Conservation (phyloP, 2,113 vertebrate genomes). For the Maccullochella peelii region DNA sequence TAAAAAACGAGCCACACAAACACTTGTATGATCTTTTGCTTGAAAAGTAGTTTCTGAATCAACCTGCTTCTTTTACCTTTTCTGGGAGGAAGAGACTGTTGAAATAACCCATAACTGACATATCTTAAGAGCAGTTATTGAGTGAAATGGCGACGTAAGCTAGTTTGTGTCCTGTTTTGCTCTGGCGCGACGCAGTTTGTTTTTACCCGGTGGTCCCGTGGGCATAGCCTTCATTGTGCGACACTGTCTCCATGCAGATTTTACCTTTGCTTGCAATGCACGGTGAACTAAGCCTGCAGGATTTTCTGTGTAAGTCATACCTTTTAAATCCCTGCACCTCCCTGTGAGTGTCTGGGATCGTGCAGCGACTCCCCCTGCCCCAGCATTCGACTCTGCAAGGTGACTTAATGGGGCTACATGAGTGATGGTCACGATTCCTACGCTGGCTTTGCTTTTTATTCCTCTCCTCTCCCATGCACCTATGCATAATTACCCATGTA, state of each 20-base stretch:
- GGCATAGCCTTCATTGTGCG: constrained; percentile 24
- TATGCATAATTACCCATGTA: constrained; percentile 65
- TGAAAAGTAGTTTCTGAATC: background rate
- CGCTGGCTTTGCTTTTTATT: constrained; percentile 44
- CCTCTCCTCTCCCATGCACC: constrained; percentile 13
- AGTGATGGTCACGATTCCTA: constrained; percentile 58
- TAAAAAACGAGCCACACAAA: background rate
- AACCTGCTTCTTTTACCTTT: background rate
- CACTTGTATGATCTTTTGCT: background rate
- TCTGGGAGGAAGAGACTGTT: background rate
- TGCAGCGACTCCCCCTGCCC: constrained; percentile 37
- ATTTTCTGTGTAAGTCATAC: constrained; percentile 53
- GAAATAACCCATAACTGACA: constrained; percentile 8
- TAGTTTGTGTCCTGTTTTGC: constrained; percentile 14
- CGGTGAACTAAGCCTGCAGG: constrained; percentile 47
- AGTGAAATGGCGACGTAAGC: constrained; percentile 9
- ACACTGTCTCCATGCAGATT: constrained; percentile 42
- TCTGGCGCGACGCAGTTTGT: constrained; percentile 18
- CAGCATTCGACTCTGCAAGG: constrained; percentile 36
- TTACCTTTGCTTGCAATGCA: constrained; percentile 49
- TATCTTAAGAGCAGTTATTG: background rate
- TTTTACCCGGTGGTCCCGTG: constrained; percentile 8
- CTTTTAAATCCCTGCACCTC: constrained; percentile 55
- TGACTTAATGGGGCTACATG: constrained; percentile 78
- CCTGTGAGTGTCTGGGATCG: constrained; percentile 36